Percentiles rank a stretch among this genome's conserved stretches.
These are phyloP conservation scores for Anthrax anthrax DNA, from an alignment of 2,888 invertebrate species.

Conservation along the genomic window DNA sequence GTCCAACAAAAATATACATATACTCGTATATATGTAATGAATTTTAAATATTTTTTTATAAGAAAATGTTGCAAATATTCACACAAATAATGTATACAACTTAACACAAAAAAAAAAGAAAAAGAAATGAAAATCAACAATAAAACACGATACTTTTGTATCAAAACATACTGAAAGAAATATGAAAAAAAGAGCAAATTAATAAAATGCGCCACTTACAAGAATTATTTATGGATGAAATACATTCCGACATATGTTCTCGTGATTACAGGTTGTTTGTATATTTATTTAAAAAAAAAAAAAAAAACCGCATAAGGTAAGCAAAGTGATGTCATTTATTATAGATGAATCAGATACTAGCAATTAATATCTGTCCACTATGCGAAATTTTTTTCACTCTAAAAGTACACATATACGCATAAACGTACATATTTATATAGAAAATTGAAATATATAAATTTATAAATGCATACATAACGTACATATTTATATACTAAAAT, in stretches of 20 bases:
- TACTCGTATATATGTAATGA: no score
- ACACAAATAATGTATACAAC: no score
- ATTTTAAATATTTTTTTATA: no score
- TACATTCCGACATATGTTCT: constrained; percentile 13
- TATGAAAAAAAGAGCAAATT: constrained; percentile 5
- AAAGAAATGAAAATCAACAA: not conserved
- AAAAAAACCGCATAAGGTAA: not conserved
- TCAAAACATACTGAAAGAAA: not conserved
- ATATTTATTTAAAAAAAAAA: not conserved
- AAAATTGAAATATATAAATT: no score
- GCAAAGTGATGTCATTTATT: constrained; percentile 24
- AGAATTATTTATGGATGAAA: constrained; percentile 13
- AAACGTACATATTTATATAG: no score
- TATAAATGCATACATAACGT: no score
- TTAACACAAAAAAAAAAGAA: not conserved
- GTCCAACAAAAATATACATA: no score
- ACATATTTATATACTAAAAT: no score
- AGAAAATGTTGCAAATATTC: no score
- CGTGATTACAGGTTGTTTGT: constrained; percentile 15
- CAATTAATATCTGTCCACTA: constrained; percentile 29
- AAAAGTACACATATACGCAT: no score
- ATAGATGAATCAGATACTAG: constrained; percentile 30
- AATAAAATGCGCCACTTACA: constrained; percentile 5
- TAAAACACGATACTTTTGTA: not conserved
- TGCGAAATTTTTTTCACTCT: no score